Percentiles rank a stretch among this genome's conserved stretches.
phyloP scores from a whole-genome alignment of 2,888 invertebrate genomes.

The Diachrysia chrysitis region DNA sequence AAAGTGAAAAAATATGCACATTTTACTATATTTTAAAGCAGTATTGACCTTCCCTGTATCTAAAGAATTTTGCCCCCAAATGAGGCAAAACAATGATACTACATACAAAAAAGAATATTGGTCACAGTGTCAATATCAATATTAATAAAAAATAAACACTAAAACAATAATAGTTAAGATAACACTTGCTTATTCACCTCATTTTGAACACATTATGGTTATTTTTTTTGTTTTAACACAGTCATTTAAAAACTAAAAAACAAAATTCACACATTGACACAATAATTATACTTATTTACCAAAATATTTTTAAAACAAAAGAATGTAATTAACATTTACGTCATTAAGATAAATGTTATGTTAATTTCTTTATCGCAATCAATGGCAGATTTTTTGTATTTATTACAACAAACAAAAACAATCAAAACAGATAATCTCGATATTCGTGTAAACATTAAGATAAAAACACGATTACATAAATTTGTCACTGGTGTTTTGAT shows the following conservation, averaged over 20 bases:
- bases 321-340: constrained; percentile 3
- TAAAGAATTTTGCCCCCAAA: background rate
- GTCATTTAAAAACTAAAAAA: background rate
- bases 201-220: background rate
- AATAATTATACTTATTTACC: background rate
- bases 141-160: background rate
- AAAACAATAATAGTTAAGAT: background rate
- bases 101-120: background rate
- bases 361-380: background rate
- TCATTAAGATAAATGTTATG: background rate
- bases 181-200: background rate
- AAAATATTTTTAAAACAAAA: background rate
- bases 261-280: background rate
- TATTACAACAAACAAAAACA: background rate
- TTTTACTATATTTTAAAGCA: background rate
- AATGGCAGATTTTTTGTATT: background rate
- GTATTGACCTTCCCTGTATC: background rate
- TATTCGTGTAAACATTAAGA: constrained; percentile 4
- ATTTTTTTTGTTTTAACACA: background rate
- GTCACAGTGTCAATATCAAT: constrained; percentile 3
- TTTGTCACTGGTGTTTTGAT: background rate
- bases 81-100: background rate
- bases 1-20: too few species aligned
- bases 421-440: background rate
- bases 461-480: background rate